Evolutionary conservation across 2,113 vertebrate species (phyloP), one percentile per base, ranked within the genome.

Genomic region (Cavia aperea): DNA sequence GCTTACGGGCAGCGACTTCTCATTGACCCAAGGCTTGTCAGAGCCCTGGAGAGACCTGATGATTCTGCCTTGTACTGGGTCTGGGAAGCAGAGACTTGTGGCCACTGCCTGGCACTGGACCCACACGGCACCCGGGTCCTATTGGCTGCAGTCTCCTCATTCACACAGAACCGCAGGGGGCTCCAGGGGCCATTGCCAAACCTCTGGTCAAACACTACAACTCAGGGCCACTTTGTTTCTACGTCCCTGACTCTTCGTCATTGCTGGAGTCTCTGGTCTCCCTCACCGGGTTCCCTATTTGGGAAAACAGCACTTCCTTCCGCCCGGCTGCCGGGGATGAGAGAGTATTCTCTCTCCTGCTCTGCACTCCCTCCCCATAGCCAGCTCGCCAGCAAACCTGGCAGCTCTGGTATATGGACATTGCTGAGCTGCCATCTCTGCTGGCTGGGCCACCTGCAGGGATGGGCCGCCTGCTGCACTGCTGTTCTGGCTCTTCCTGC

Each of bases 101-200:
- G 62, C 26, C 26, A 26, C 10, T 63, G 26, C 36, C 51, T 0
- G 4, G 26, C 58, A 31, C 68, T 33, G 33, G 26, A 49, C 49
- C 78, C 8, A 4, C 6, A 16, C 0, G 24, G 54, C 12, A 3
- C 6, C 49, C 31, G 2, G 33, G n/a, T 43, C n/a, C 58, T 2
- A 12, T 2, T 33, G n/a, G 24, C 24, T 4, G 4, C 68, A 19
- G 29, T 11, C 29, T 43, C 54, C 18, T 72, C 43, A 18, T 56
- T 75, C 39, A 54, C 23, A n/a, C 16, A 8, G 43, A 54, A 21
- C 11, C 70, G 51, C 39, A 5, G 68, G 12, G 33, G 9, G 2
- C 65, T 24, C 60, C 66, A 7, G 0, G 63, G n/a, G 19, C n/a
- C 12, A 49, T 29, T 26, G n/a, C 39, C 12, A 13, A 70, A 24